phyloP scores from a whole-genome alignment of 2,113 vertebrate genomes.

The Ochotona princeps region DNA sequence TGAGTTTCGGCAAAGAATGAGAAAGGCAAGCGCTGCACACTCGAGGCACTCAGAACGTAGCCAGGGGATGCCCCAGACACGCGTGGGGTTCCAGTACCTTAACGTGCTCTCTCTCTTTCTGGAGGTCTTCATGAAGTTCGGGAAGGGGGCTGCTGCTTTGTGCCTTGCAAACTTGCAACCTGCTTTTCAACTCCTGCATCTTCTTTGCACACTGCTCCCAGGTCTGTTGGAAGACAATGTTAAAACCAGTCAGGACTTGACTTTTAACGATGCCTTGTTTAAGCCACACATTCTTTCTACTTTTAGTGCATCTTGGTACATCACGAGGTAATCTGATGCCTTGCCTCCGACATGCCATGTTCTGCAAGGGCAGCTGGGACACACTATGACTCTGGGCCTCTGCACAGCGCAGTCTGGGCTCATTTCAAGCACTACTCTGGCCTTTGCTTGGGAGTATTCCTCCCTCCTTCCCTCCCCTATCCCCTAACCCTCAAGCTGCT shows the following conservation, averaged over 20 bases:
- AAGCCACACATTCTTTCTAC: neutral
- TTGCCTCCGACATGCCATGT: neutral
- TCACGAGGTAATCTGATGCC: neutral
- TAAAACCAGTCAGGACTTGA: conserved; percentile 45
- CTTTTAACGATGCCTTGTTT: conserved; percentile 21
- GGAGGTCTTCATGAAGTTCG: conserved; percentile 86
- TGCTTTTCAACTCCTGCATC: conserved; percentile 82
- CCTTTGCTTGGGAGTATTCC: neutral
- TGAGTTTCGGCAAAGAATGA: neutral
- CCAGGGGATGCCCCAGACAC: neutral
- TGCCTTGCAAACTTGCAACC: conserved; percentile 86
- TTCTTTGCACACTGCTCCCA: conserved; percentile 90
- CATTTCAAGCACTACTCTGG: neutral
- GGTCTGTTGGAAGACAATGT: conserved; percentile 85
- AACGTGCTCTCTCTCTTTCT: conserved; percentile 82
- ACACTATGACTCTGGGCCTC: accelerated
- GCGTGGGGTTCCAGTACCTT: conserved; percentile 87
- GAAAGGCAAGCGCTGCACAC: conserved; percentile 5
- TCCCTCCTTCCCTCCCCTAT: neutral
- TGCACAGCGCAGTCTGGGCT: neutral
- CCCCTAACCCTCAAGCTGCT: neutral
- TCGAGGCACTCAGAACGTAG: neutral
- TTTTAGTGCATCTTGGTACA: neutral
- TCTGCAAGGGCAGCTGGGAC: neutral
- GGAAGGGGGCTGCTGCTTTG: conserved; percentile 88